These are phyloP conservation scores for Malurus cyaneus DNA, from an alignment of 2,113 vertebrate species.

Conservation along the genomic window DNA sequence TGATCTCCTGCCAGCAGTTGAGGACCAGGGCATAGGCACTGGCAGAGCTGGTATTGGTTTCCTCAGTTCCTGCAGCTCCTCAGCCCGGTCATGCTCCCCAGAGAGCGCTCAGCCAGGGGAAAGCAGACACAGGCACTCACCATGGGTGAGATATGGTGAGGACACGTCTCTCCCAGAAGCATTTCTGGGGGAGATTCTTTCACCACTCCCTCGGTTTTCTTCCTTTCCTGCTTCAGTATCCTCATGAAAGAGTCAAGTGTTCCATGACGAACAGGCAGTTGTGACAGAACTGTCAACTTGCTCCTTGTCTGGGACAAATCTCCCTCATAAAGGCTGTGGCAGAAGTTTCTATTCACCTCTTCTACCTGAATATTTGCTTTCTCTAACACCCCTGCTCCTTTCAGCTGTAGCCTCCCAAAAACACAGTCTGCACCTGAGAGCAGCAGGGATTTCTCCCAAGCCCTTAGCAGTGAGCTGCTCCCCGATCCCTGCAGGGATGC, in stretches of 20 bases:
- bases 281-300: neutral
- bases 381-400: neutral
- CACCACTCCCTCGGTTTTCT: neutral
- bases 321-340: neutral
- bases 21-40: neutral
- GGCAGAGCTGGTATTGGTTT: neutral
- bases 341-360: neutral
- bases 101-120: neutral
- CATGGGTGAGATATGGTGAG: neutral
- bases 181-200: neutral
- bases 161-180: neutral
- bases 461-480: neutral
- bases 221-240: neutral
- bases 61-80: neutral
- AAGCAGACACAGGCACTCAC: neutral
- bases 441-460: neutral
- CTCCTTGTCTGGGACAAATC: neutral
- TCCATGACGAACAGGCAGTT: neutral
- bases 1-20: neutral
- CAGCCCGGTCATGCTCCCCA: neutral
- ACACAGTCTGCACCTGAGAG: neutral
- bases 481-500: neutral
- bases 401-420: neutral
- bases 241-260: neutral
- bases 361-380: neutral